Percentiles rank a stretch among this genome's conserved stretches.
phyloP scores from a whole-genome alignment of 2,113 vertebrate genomes.

The Phalacrocorax pelagicus region DNA sequence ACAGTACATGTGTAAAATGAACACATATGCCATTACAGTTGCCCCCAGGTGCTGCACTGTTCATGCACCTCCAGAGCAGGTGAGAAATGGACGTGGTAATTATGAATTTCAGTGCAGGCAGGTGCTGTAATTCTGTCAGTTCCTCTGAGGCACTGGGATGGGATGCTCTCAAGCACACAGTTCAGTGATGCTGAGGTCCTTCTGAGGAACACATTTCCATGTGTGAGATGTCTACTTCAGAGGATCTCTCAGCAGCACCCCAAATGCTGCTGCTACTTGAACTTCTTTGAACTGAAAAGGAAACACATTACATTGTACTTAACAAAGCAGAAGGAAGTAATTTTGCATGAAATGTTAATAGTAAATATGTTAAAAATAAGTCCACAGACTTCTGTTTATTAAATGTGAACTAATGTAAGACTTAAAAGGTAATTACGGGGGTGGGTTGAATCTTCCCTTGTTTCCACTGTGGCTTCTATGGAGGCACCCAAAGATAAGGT shows the following conservation, averaged over 20 bases:
- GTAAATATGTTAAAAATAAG: neutral
- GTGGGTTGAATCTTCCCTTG: neutral
- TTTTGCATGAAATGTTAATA: neutral
- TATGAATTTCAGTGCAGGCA: neutral
- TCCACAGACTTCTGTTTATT: neutral
- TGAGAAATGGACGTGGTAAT: neutral
- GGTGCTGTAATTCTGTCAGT: neutral
- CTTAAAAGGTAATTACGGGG: neutral
- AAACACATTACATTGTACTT: neutral
- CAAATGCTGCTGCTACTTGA: neutral
- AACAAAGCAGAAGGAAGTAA: neutral
- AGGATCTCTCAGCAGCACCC: neutral
- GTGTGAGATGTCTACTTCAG: neutral
- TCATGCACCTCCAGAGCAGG: neutral
- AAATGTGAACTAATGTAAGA: neutral
- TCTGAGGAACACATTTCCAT: neutral
- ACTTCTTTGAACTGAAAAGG: neutral
- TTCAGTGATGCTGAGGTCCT: neutral
- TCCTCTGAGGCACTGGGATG: fast-evolving
- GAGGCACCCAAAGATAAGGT: neutral
- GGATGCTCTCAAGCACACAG: fast-evolving
- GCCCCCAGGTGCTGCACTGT: neutral
- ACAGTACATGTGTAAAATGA: neutral
- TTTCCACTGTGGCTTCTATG: neutral
- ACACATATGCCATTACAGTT: neutral